Conservation (phyloP, 2,113 vertebrate genomes). For the Ceyx cyanopectus region DNA sequence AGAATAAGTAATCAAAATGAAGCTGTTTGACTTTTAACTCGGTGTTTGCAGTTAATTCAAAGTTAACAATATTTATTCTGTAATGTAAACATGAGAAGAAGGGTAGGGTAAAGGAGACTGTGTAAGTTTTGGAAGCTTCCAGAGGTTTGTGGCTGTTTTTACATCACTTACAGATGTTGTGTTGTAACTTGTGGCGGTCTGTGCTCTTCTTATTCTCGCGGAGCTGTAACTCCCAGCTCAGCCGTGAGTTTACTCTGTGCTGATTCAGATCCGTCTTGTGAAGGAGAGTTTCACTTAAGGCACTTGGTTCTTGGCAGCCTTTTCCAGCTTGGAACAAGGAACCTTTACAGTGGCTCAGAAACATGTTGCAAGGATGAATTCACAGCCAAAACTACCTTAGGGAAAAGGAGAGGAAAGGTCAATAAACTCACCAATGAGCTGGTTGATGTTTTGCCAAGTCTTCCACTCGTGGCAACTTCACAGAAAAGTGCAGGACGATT, state of each 20-base stretch:
- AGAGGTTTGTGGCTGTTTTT: background rate
- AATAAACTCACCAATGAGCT: constrained; percentile 14
- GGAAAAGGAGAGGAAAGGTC: constrained; percentile 14
- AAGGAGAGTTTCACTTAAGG: background rate
- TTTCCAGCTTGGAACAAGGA: background rate
- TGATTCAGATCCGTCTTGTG: background rate
- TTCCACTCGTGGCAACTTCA: background rate
- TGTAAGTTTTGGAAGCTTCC: background rate
- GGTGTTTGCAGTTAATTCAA: background rate
- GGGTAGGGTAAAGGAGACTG: background rate
- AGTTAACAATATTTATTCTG: background rate
- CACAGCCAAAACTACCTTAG: constrained; percentile 41
- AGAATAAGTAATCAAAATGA: background rate
- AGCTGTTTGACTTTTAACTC: background rate
- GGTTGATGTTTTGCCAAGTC: background rate
- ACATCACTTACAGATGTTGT: background rate
- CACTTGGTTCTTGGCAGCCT: background rate
- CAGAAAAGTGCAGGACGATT: background rate
- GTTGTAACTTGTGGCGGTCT: background rate
- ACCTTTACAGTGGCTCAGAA: background rate
- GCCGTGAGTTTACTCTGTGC: background rate
- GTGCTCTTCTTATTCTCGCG: background rate
- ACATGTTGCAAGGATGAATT: background rate
- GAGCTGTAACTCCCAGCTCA: background rate
- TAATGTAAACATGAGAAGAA: background rate